These are phyloP conservation scores for Peromyscus attwateri DNA, from an alignment of 2,797 vertebrate genomes.

Conservation along the genomic window DNA sequence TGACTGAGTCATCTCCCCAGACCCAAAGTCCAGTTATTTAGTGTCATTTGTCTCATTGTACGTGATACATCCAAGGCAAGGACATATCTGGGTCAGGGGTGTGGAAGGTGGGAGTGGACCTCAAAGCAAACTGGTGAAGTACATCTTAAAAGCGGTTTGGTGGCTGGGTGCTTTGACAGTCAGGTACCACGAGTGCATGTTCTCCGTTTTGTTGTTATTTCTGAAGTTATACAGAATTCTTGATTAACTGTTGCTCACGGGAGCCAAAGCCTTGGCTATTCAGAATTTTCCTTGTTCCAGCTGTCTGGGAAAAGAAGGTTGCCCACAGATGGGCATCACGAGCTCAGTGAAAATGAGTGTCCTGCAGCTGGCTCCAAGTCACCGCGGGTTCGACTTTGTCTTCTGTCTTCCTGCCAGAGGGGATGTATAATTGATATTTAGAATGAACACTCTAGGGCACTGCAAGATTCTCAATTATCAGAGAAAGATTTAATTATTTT, in stretches of 20 bases:
- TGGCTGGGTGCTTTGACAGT: background rate
- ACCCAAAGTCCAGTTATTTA: background rate
- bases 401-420: conserved; percentile 26
- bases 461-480: conserved; percentile 62
- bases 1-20: background rate
- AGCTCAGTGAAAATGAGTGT: background rate
- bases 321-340: background rate
- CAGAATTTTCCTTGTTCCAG: background rate
- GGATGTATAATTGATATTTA: conserved; percentile 71
- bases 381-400: background rate
- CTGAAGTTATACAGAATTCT: background rate
- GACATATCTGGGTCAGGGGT: background rate
- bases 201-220: background rate
- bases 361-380: background rate
- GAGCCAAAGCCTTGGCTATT: background rate
- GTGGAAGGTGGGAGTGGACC: background rate
- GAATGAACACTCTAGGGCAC: conserved; percentile 45
- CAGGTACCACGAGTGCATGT: background rate
- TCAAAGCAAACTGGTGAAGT: background rate
- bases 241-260: background rate
- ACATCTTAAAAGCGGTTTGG: background rate
- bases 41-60: background rate
- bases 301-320: background rate
- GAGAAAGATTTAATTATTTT: conserved; percentile 74
- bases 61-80: background rate